Evolutionary conservation across 2,113 vertebrate genomes (phyloP).

Genomic region (Saguinus midas): DNA sequence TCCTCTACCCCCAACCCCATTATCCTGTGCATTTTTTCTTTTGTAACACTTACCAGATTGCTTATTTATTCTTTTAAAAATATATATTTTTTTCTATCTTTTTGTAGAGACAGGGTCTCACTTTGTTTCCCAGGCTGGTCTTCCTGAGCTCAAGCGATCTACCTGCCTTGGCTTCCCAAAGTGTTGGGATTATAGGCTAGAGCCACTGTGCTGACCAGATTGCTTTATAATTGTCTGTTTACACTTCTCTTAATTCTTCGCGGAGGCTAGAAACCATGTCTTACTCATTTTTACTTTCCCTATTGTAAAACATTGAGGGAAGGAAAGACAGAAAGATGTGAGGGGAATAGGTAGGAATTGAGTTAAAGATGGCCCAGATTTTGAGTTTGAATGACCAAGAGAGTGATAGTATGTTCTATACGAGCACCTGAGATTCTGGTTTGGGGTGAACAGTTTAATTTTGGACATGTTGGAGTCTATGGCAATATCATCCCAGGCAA

Average conservation of each 20-base stretch:
- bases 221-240: conserved; percentile 27
- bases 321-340: background rate
- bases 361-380: background rate
- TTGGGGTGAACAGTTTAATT: background rate
- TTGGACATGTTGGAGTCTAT: background rate
- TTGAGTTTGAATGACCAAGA: background rate
- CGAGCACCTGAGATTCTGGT: background rate
- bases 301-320: background rate
- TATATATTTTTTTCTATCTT: background rate
- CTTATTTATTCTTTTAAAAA: background rate
- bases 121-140: background rate
- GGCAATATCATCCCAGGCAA: background rate
- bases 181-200: background rate
- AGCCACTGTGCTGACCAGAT: background rate
- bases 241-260: background rate
- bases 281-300: background rate
- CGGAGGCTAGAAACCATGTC: background rate
- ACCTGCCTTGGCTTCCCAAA: background rate
- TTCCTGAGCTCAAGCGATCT: background rate
- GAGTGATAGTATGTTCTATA: background rate
- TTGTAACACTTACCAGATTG: background rate
- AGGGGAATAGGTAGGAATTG: background rate
- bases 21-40: background rate
- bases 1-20: background rate
- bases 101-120: background rate